phyloP scores from a whole-genome alignment of 2,113 vertebrate genomes.

The Coptodon bakossiorum region DNA sequence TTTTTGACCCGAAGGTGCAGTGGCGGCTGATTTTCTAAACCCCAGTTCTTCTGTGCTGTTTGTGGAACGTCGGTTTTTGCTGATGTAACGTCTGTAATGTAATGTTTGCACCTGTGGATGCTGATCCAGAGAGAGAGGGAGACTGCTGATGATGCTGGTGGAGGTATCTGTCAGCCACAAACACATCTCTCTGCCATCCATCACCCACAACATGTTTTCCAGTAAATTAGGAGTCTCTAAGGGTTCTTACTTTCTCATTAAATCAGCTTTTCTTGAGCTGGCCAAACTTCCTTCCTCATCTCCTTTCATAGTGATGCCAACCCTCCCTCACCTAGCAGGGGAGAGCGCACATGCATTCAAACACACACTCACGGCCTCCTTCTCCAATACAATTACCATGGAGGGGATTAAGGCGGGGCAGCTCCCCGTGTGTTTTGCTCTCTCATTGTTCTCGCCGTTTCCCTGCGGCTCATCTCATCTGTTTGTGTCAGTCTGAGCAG shows the following conservation, averaged over 20 bases:
- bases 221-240: slow-evolving; percentile 27
- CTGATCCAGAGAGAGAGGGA: background rate
- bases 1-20: background rate
- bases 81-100: background rate
- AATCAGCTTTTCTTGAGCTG: slow-evolving; percentile 36
- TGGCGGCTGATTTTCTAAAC: background rate
- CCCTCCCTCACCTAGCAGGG: slow-evolving; percentile 49
- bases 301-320: slow-evolving; percentile 60
- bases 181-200: background rate
- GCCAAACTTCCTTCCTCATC: slow-evolving; percentile 65
- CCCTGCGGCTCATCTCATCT: slow-evolving; percentile 49
- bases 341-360: background rate
- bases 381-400: slow-evolving; percentile 32
- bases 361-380: background rate
- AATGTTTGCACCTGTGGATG: background rate
- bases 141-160: background rate
- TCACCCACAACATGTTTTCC: slow-evolving; percentile 1
- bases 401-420: slow-evolving; percentile 14
- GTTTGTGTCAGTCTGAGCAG: slow-evolving; percentile 50
- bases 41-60: background rate
- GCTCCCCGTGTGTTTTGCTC: slow-evolving; percentile 4
- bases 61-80: background rate
- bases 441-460: slow-evolving; percentile 26
- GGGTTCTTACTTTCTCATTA: slow-evolving; percentile 38
- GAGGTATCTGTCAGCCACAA: background rate